These are phyloP conservation scores for Sarcophaga peregrina DNA, from an alignment of 1,140 invertebrate genomes.

Conservation along the genomic window DNA sequence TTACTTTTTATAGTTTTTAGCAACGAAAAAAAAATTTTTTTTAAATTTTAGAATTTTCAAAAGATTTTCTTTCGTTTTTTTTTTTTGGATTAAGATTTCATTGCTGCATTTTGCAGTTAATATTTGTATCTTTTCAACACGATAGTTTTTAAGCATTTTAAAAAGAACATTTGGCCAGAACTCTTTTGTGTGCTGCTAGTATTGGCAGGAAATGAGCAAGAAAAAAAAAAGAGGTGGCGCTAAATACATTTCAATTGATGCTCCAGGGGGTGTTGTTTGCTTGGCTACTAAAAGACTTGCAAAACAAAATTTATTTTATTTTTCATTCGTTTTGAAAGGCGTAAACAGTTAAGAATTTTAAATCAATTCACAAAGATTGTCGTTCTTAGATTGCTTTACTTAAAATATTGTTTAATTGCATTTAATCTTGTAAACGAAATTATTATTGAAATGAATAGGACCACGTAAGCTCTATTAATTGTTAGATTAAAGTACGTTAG, in stretches of 20 bases:
- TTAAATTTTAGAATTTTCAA: neutral
- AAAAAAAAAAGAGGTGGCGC: constrained; percentile 11
- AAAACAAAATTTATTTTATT: neutral
- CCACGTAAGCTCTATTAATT: no score
- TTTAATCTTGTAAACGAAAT: no score
- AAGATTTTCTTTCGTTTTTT: no score
- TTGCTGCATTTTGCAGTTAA: neutral
- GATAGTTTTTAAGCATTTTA: neutral
- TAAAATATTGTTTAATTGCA: no score
- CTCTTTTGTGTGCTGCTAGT: no score
- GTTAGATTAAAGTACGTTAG: no score
- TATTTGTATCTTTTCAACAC: constrained; percentile 14
- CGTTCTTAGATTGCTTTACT: no score
- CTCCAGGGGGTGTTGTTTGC: constrained; percentile 1
- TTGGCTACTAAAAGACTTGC: no score
- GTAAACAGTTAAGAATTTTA: neutral
- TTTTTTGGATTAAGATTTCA: no score
- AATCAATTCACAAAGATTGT: neutral
- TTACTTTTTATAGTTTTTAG: neutral
- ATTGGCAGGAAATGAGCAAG: neutral
- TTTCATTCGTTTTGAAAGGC: neutral
- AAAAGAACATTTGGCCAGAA: no score
- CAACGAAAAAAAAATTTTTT: no score
- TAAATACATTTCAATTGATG: constrained; percentile 7
- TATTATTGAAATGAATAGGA: no score